Base-by-base conservation (phyloP, 2,888 invertebrate species). In the Drosophila aldrichi region DNA sequence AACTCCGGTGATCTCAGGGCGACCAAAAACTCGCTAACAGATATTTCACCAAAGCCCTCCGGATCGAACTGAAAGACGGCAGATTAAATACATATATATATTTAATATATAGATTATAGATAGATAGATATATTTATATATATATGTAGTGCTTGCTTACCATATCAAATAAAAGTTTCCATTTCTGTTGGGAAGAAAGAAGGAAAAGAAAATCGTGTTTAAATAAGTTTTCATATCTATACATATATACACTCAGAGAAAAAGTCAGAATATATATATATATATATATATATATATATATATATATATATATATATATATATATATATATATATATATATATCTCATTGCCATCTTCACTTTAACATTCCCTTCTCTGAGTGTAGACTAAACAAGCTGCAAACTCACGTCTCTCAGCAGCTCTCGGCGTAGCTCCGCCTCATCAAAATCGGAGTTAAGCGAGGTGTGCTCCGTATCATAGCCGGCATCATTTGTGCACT, bases 21-120 rank as follows among this genome's bases (percentile, higher is more conserved):
- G 82, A 95, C 94, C 81, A 97, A 91, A 92, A 98, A 97, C 91
- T 97, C 97, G 58, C 96, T 95, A 95, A 97, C 96, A 49, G 96
- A 96, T 89, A 98, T 97, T 94, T 98, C 97, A 12, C 98, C 98
- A 91, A 97, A 98, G 46, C 98, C 98, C 93, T 98, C 98, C 10
- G 97, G 97, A 94, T 98, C 97, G 91, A 96, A 97, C 97, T 97
- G 76, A 22, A 54, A 56, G 12, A 34, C 9, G 46, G 63, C 29
- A 61, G 18, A 34, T 0, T 0, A 0, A 2, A 22, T 1, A 25
- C 36, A 38, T 6, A 36, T 14, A 16, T 36, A 32, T 9, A 32
- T 14, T 25, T n/a, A n/a, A 6, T 25, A 6, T 25, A 25, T 25
- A 7, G 7, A 16, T 38, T 44, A 60, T 29, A 25, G 3, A 32